phyloP scores from a whole-genome alignment of 2,888 invertebrate genomes.

The Ennomos erosarius region DNA sequence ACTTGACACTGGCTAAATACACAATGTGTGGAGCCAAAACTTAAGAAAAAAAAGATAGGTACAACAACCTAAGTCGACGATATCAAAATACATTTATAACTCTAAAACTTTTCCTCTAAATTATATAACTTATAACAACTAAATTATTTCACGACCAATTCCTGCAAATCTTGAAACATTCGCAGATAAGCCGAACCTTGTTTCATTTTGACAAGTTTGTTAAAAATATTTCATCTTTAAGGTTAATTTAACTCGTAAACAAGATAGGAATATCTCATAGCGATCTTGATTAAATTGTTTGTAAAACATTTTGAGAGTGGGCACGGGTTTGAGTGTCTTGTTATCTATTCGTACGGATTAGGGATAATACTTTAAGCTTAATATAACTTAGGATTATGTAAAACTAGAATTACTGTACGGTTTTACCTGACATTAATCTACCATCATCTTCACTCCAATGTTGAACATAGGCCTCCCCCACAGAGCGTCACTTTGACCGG shows the following conservation, averaged over 20 bases:
- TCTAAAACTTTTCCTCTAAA: slow-evolving; percentile 3
- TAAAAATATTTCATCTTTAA: slow-evolving; percentile 32
- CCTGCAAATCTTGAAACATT: slow-evolving; percentile 12
- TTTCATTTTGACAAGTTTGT: slow-evolving; percentile 32
- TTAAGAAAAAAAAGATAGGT: too few species aligned
- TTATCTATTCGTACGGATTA: slow-evolving; percentile 35
- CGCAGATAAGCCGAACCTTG: slow-evolving; percentile 15
- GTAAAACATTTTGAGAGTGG: slow-evolving; percentile 48
- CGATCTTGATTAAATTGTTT: slow-evolving; percentile 55
- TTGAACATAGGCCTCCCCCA: too few species aligned
- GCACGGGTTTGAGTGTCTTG: slow-evolving; percentile 37
- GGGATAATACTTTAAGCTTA: neutral
- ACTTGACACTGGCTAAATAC: too few species aligned
- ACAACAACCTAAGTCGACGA: neutral
- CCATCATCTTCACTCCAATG: too few species aligned
- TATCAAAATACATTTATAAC: neutral
- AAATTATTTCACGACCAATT: slow-evolving; percentile 1
- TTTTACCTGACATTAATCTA: neutral
- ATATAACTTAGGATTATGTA: neutral
- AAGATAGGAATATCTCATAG: slow-evolving; percentile 46
- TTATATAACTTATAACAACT: neutral
- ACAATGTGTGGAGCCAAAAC: too few species aligned
- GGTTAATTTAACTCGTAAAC: slow-evolving; percentile 44
- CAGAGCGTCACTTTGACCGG: too few species aligned
- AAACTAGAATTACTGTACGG: neutral